Evolutionary conservation across 2,888 invertebrate genomes (phyloP), one percentile per base, ranked within the genome.

Genomic region (Allacma fusca): DNA sequence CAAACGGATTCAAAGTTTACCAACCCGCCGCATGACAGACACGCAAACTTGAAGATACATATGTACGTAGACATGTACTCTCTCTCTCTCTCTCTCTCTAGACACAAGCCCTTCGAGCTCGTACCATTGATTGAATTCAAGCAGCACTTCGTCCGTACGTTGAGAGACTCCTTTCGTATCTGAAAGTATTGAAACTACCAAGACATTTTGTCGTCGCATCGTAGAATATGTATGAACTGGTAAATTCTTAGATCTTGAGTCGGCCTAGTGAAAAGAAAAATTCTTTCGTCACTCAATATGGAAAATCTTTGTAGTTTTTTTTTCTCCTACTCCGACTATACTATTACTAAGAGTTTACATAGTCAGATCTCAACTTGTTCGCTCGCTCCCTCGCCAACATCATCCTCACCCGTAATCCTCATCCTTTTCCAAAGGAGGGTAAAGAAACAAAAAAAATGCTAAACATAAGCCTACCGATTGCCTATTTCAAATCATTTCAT

Each of bases 201-300:
- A 71, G 50, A n/a, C 19, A 12, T 29, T 65, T 65, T 13, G 19
- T 65, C 50, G 50, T 9, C 34, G 19, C 50, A 13, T 50, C 16
- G 50, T 50, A 2, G 50, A 50, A n/a, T 50, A 50, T 50, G 50
- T n/a, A 50, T 50, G 50, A 16, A 12, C 50, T 5, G 4, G 2
- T 50, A 50, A 50, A 50, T 50, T n/a, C 50, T 50, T 16, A 50
- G 9, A 50, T 50, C 50, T 50, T 50, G 50, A 50, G 16, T 50
- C 9, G 50, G 16, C 9, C 50, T 2, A 28, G 21, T 50, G 24
- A n/a, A 50, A 26, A 71, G 57, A 71, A 71, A 40, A 40, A 28
- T 57, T 44, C 24, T 57, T 71, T 57, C 28, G 19, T 16, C 50
- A 70, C 70, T 29, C 50, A 71, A 71, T 71, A 71, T 71, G 71